phyloP scores from a whole-genome alignment of 2,113 vertebrate genomes.

The Bos indicus region DNA sequence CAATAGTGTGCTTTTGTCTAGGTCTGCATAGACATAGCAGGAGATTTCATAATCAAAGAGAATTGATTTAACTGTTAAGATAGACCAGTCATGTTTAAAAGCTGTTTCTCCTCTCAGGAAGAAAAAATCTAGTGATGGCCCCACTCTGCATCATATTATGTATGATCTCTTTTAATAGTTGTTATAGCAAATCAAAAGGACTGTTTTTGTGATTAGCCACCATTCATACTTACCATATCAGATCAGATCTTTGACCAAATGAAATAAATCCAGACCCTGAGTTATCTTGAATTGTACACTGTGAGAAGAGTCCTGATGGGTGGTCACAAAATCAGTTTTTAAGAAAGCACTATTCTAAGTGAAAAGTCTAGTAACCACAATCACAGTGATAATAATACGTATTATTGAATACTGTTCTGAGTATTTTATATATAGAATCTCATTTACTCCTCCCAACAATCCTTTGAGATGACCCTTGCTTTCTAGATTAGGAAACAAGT shows the following conservation, averaged over 20 bases:
- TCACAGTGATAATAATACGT: not conserved
- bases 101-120: not conserved
- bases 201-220: not conserved
- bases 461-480: not conserved
- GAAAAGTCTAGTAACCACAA: not conserved
- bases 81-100: not conserved
- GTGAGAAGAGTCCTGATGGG: not conserved
- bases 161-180: not conserved
- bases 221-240: not conserved
- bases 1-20: constrained; percentile 13
- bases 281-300: not conserved
- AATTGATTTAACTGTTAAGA: not conserved
- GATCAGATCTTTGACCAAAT: not conserved
- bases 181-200: not conserved
- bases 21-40: not conserved
- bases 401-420: not conserved
- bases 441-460: not conserved
- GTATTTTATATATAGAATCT: not conserved
- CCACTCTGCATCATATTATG: not conserved
- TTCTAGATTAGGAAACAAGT: not conserved
- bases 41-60: not conserved
- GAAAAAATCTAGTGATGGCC: not conserved
- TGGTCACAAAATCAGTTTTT: not conserved
- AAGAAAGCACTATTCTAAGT: not conserved
- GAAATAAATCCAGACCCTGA: not conserved